Conservation (phyloP, 2,113 vertebrate genomes). For the Indicator maculatus region DNA sequence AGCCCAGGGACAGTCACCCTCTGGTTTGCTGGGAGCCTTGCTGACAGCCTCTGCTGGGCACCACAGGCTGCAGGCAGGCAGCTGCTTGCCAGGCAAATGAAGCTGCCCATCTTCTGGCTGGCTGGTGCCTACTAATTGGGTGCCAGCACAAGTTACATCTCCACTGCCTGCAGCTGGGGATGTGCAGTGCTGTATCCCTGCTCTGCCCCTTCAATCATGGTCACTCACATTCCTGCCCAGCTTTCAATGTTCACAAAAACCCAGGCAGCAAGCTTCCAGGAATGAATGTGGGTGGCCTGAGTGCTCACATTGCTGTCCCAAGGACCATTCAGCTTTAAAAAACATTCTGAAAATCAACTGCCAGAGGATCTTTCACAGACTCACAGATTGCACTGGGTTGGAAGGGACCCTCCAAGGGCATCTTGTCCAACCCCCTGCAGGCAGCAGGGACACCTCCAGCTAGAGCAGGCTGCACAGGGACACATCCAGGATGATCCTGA, state of each 20-base stretch:
- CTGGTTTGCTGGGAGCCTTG: not conserved
- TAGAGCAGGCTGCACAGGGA: too few species aligned
- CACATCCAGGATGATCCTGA: too few species aligned
- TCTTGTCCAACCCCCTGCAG: too few species aligned
- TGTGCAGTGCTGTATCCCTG: slow-evolving; percentile 17
- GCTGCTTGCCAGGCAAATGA: slow-evolving; percentile 14
- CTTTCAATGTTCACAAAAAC: not conserved
- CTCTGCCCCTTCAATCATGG: slow-evolving; percentile 1
- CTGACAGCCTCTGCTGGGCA: not conserved
- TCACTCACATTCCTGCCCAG: slow-evolving; percentile 20
- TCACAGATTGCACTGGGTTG: too few species aligned
- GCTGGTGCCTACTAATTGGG: slow-evolving; percentile 35
- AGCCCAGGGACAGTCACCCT: too few species aligned
- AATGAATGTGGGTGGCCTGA: not conserved
- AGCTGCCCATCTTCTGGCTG: slow-evolving; percentile 9
- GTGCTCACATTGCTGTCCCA: not conserved
- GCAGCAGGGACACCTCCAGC: too few species aligned
- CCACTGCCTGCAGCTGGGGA: slow-evolving; percentile 57
- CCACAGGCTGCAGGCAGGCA: slow-evolving; percentile 32
- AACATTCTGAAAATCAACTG: not conserved
- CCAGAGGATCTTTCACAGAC: not conserved
- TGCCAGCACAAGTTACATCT: not conserved
- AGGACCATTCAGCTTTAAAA: not conserved
- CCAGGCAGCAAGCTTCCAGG: not conserved
- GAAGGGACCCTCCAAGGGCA: too few species aligned